Percentiles rank a stretch among this genome's conserved stretches.
phyloP scores from a whole-genome alignment of 2,888 invertebrate species.

The Drosophila kokeensis region DNA sequence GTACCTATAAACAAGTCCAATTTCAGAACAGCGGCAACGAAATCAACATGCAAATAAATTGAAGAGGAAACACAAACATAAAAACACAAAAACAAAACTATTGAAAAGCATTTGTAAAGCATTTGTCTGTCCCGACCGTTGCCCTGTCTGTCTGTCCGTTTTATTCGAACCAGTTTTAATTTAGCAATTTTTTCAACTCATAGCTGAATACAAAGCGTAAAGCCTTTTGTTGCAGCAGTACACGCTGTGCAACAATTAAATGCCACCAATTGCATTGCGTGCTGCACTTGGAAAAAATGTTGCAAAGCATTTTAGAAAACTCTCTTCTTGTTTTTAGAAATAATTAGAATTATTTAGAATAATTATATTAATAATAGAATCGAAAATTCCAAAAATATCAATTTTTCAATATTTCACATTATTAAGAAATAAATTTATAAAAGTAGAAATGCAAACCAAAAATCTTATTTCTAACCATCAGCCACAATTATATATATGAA shows the following conservation, averaged over 20 bases:
- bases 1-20: conserved; percentile 1
- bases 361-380: too few species aligned
- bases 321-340: not conserved
- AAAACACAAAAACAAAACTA: conserved; percentile 20
- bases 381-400: not conserved
- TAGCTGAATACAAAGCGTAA: conserved; percentile 41
- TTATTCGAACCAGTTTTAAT: conserved; percentile 52
- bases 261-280: conserved; percentile 63
- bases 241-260: conserved; percentile 72
- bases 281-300: not conserved
- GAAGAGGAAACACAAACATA: conserved; percentile 19
- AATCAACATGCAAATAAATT: conserved; percentile 38
- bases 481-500: not conserved
- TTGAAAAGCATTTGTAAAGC: conserved; percentile 49
- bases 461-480: too few species aligned
- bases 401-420: too few species aligned
- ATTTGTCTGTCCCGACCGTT: conserved; percentile 32
- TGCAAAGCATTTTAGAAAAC: not conserved
- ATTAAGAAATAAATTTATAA: too few species aligned
- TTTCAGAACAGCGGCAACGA: conserved; percentile 35
- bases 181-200: conserved; percentile 46
- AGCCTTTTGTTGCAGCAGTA: conserved; percentile 65
- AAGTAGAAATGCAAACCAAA: too few species aligned
- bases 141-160: conserved; percentile 16
- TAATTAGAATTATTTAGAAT: too few species aligned